Evolutionary conservation across 2,888 invertebrate species (phyloP).

Genomic region (Orchestes rusci): DNA sequence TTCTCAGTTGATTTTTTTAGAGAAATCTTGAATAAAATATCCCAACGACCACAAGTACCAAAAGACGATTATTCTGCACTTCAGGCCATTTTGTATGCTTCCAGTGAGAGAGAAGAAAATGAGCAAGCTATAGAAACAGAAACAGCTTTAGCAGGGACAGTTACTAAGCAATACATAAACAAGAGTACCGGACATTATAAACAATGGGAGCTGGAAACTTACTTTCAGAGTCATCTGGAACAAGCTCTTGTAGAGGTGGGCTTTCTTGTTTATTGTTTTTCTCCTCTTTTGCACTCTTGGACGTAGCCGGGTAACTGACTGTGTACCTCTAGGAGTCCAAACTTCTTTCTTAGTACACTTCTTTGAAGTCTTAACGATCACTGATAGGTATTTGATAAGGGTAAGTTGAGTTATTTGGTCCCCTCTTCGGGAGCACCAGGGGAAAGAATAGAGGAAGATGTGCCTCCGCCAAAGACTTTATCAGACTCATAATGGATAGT

Average conservation of each 20-base stretch:
- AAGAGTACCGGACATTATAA: constrained; percentile 42
- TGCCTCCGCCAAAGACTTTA: no score
- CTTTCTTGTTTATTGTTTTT: constrained; percentile 12
- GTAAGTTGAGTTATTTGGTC: no score
- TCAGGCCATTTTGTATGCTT: constrained; percentile 5
- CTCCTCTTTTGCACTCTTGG: no score
- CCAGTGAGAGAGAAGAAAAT: constrained; percentile 10
- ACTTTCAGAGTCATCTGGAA: constrained; percentile 44
- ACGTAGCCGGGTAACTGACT: no score
- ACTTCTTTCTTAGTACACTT: constrained; percentile 9
- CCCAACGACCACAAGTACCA: constrained; percentile 12
- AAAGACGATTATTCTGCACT: constrained; percentile 18
- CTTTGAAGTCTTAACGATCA: no score
- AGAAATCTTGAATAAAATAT: constrained; percentile 11
- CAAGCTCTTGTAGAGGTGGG: constrained; percentile 25
- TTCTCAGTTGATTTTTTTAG: constrained; percentile 5
- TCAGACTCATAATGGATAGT: no score
- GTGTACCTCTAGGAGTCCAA: no score
- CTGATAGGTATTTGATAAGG: no score
- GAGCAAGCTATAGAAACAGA: constrained; percentile 30
- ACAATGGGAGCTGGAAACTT: constrained; percentile 45
- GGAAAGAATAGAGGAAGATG: no score
- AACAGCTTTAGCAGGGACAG: constrained; percentile 42
- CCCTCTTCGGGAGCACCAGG: no score
- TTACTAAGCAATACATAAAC: constrained; percentile 41